Percentiles rank a stretch among this genome's conserved stretches.
phyloP scores from a whole-genome alignment of 2,797 vertebrate species.

The Hydrophis major region DNA sequence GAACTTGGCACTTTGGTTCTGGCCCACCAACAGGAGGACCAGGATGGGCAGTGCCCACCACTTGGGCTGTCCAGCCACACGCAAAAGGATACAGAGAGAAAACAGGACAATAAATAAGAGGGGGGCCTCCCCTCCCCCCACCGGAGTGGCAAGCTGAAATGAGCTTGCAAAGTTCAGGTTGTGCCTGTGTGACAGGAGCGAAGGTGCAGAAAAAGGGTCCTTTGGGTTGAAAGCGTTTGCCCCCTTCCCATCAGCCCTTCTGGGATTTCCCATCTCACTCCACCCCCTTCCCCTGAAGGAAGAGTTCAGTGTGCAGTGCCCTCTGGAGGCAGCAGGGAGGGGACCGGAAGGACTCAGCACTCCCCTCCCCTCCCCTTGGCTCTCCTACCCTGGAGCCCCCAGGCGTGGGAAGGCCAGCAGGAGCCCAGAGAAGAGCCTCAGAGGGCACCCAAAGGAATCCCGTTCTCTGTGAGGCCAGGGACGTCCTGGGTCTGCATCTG shows the following conservation, averaged over 20 bases:
- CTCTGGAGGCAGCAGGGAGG: background rate
- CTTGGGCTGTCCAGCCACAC: background rate
- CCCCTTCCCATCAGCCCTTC: background rate
- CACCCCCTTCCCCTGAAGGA: background rate
- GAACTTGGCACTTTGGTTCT: conserved; percentile 26
- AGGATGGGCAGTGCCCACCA: background rate
- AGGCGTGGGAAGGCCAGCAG: background rate
- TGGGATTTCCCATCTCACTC: too few species aligned
- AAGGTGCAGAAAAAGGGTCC: background rate
- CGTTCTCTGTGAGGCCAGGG: background rate
- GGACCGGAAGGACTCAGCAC: background rate
- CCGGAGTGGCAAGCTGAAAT: background rate
- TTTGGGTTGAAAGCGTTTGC: rapidly evolving
- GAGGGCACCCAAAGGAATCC: background rate
- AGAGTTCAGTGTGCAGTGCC: background rate
- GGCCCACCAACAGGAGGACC: background rate
- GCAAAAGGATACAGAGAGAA: background rate
- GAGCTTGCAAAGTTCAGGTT: background rate
- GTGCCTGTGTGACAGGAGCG: background rate
- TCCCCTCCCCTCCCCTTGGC: background rate
- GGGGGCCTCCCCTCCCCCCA: background rate
- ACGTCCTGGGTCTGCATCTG: background rate
- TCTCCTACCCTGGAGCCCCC: background rate
- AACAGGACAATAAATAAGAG: conserved; percentile 16
- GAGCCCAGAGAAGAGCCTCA: background rate